Conservation (phyloP, 2,113 vertebrate genomes). For the Lampris incognitus region DNA sequence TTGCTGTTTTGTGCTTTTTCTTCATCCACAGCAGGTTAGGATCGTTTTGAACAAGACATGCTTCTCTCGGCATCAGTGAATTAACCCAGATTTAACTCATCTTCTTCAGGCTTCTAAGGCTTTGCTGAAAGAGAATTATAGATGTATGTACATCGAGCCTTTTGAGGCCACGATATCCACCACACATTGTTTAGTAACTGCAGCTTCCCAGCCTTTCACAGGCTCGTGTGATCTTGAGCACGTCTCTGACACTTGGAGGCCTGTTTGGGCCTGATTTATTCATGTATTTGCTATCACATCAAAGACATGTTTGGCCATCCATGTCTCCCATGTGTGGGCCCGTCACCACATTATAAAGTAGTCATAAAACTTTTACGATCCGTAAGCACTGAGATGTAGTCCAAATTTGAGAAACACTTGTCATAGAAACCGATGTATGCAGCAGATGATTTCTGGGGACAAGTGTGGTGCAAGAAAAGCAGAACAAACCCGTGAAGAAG, state of each 20-base stretch:
- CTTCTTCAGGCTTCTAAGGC: neutral
- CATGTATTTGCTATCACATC: slow-evolving; percentile 54
- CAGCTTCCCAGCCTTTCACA: slow-evolving; percentile 47
- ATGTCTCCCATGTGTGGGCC: slow-evolving; percentile 18
- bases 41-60: neutral
- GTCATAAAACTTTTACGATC: slow-evolving; percentile 8
- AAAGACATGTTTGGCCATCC: slow-evolving; percentile 52
- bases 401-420: no score
- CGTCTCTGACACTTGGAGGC: slow-evolving; percentile 51
- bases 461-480: no score
- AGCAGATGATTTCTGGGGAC: no score
- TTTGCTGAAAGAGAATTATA: slow-evolving; percentile 22
- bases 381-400: neutral
- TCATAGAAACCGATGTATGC: no score
- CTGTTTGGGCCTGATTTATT: slow-evolving; percentile 56
- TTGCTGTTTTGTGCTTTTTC: slow-evolving; percentile 16
- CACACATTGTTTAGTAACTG: slow-evolving; percentile 43
- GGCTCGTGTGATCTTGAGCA: slow-evolving; percentile 51
- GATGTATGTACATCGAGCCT: neutral
- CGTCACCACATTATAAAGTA: slow-evolving; percentile 4
- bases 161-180: slow-evolving; percentile 1
- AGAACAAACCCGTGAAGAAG: no score
- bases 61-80: neutral
- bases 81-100: neutral
- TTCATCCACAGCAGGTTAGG: slow-evolving; percentile 5